These are phyloP conservation scores for Orthosia gracilis DNA, from an alignment of 2,888 invertebrate genomes.

Conservation along the genomic window DNA sequence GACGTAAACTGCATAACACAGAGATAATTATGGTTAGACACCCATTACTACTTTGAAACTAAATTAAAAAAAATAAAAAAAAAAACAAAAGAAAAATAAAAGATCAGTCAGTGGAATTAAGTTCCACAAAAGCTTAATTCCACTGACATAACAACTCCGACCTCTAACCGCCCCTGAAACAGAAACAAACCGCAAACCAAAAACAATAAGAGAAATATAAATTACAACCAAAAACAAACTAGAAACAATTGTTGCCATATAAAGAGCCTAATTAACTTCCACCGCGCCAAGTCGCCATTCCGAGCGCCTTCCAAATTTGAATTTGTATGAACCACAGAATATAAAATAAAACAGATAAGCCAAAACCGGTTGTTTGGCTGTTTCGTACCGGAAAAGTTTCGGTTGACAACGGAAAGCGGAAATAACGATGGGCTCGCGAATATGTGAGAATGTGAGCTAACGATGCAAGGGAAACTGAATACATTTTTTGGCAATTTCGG, in stretches of 20 bases:
- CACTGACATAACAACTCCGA: background rate
- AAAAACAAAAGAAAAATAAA: background rate
- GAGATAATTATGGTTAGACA: too few species aligned
- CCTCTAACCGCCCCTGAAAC: constrained; percentile 7
- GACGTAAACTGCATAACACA: background rate
- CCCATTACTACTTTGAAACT: too few species aligned
- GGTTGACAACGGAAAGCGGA: constrained; percentile 22
- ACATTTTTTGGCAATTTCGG: background rate
- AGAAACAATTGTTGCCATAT: constrained; percentile 59
- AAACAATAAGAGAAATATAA: constrained; percentile 50
- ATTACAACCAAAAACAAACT: constrained; percentile 58
- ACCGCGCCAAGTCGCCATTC: constrained; percentile 61
- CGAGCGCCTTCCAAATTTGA: constrained; percentile 66
- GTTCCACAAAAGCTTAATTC: background rate
- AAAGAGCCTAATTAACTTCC: constrained; percentile 67
- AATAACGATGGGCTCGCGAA: constrained; percentile 12
- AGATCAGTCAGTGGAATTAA: too few species aligned
- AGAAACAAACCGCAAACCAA: constrained; percentile 23
- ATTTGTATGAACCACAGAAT: constrained; percentile 57
- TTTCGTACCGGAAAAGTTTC: constrained; percentile 27
- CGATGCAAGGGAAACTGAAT: constrained; percentile 2
- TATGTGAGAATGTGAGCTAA: constrained; percentile 18
- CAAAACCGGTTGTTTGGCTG: constrained; percentile 14
- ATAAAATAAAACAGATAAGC: constrained; percentile 27
- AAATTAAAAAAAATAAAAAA: background rate